Base-by-base conservation (phyloP, 1,140 invertebrate genomes). In the Himalopsyche phryganea region DNA sequence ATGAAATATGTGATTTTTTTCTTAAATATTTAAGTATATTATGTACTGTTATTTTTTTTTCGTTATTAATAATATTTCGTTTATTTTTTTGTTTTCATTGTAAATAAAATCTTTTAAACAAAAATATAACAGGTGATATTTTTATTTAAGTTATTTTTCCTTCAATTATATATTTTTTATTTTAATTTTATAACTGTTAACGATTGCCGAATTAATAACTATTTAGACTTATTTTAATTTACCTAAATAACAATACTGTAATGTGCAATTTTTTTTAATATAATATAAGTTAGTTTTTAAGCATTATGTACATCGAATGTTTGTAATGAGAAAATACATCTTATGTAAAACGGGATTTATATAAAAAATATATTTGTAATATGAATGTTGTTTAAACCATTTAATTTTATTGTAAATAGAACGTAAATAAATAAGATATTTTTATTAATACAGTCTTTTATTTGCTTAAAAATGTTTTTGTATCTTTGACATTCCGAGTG, bases 371-470 rank as follows among this genome's bases (percentile, higher is more conserved):
- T 48, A 10, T 48, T 48, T 23, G n/a, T 13, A 48, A 17, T 15
- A 45, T 55, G 35, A 38, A 55, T 55, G 35, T 55, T 47, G 45
- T 55, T 20, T 47, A 36, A 28, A 45, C 44, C 42, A 54, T 47
- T 55, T 55, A 55, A 38, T 55, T 55, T 47, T 40, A 55, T 38
- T 55, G 52, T 55, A 55, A 14, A 48, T 55, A 55, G 47, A 42
- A 45, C 45, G 11, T 11, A 50, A 38, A 50, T 50, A 50, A 38
- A 38, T 50, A 38, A 50, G 36, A 40, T 50, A 38, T 40, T 50
- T 50, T 28, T 28, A 28, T 28, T 28, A 28, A 28, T 5, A 28
- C 23, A 3, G 23, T 9, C 9, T 28, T 28, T 28, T 28, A 28
- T 28, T 28, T 28, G 9, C 9, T 28, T 28, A n/a, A n/a, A n/a